Base-by-base conservation (phyloP, 2,888 invertebrate genomes). In the Bellardia pandia region DNA sequence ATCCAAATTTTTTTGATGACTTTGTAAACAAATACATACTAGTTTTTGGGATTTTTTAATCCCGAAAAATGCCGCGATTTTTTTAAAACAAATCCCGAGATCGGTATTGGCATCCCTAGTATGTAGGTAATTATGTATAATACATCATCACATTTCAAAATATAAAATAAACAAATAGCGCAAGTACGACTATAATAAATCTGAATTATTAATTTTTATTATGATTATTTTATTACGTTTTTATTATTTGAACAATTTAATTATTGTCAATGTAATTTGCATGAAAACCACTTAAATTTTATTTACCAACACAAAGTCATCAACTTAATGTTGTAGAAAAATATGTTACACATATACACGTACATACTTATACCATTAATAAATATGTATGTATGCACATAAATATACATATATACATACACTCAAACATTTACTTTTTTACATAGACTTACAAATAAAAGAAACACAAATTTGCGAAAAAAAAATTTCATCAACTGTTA, bases 311-410 rank as follows among this genome's bases (percentile, higher is more conserved):
- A 79, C 69, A 74, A 69, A 75, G 66, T 75, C 78, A 74, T 74
- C 85, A 85, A 45, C 42, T 85, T 75, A 85, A 85, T 85, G 74
- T 79, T 85, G 74, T 68, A 85, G 74, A 74, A 79, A 79, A 84
- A 68, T 56, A 11, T 66, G 62, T 83, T 62, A 33, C 53, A 56
- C 60, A 33, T 56, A 13, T 1, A 16, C 40, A 51, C 8, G 40
- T 30, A 74, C 9, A 33, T 56, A 48, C 16, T 33, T 45, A 51
- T 16, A 16, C 23, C 1, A 11, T 23, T 23, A 23, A 23, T 23
- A 23, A 23, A 23, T 33, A 13, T 40, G 48, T n/a, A 64, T 11
- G 11, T 64, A 77, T 23, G 2, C 9, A 37, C 45, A 78, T 69
- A 13, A 11, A 2, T 13, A 2, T n/a, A 64, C n/a, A 64, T 14